Evolutionary conservation across 64 coral and sea anemone genomes (phyloP).

Genomic region (Catalaphyllia jardinei): DNA sequence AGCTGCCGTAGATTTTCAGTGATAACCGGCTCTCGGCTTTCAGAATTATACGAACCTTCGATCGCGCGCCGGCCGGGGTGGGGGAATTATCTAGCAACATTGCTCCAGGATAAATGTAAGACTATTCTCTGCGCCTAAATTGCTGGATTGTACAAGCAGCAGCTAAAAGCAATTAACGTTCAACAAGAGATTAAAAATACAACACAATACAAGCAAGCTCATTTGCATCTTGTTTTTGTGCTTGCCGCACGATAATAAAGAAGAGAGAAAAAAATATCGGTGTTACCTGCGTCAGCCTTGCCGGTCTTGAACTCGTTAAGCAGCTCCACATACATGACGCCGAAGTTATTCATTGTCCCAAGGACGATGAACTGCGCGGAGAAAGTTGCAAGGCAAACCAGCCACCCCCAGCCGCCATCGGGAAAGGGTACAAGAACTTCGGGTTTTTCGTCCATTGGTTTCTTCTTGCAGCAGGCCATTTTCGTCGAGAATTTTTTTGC

Average conservation of each 20-base stretch:
- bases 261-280: neutral
- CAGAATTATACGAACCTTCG: neutral
- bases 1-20: neutral
- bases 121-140: neutral
- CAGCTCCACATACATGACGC: constrained; percentile 88
- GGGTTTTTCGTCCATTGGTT: constrained; percentile 60
- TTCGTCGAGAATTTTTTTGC: neutral
- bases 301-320: constrained; percentile 75
- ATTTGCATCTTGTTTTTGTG: constrained; percentile 80
- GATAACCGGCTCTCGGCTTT: neutral
- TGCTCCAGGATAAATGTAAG: neutral
- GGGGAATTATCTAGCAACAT: neutral
- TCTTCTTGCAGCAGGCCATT: constrained; percentile 80
- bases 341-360: constrained; percentile 98
- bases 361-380: constrained; percentile 92
- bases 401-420: constrained; percentile 97
- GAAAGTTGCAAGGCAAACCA: constrained; percentile 93
- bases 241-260: neutral
- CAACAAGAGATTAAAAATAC: neutral
- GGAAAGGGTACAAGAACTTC: constrained; percentile 72
- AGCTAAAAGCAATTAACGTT: constrained; percentile 1
- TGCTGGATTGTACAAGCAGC: neutral
- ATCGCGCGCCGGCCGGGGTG: neutral
- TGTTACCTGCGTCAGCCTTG: constrained; percentile 71
- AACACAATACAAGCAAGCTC: constrained; percentile 40